phyloP scores from a whole-genome alignment of 2,888 invertebrate species.

The Callosobruchus maculatus region DNA sequence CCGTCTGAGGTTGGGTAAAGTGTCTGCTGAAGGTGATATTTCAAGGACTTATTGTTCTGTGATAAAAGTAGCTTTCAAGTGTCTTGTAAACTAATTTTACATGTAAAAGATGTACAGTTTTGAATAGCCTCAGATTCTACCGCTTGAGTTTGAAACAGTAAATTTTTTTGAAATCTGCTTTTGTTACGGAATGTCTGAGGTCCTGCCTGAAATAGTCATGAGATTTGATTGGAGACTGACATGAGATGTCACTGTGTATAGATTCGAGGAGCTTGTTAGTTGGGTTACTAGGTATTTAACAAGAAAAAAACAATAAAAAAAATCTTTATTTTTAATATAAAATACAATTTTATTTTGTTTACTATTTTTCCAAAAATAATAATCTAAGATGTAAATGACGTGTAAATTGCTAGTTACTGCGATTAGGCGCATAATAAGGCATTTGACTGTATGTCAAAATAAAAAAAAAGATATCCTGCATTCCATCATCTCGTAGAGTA shows the following conservation, averaged over 20 bases:
- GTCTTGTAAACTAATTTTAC: not conserved
- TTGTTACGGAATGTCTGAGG: not conserved
- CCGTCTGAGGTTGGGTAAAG: not conserved
- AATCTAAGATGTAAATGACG: not conserved
- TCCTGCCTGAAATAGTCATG: not conserved
- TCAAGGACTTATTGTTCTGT: not conserved
- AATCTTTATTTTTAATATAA: not conserved
- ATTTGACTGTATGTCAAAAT: not conserved
- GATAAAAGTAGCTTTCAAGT: not conserved
- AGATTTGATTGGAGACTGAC: not conserved
- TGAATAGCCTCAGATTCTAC: not conserved
- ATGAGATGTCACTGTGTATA: not conserved
- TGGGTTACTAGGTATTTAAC: not conserved
- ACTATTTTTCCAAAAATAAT: not conserved
- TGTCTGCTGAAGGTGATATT: not conserved
- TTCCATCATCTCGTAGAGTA: not conserved
- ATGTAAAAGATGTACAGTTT: not conserved
- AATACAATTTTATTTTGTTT: not conserved
- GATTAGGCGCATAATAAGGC: not conserved
- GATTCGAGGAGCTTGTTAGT: not conserved
- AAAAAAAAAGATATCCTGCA: conserved; percentile 1
- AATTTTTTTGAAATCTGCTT: not conserved
- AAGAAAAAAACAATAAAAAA: not conserved
- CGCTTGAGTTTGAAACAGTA: not conserved
- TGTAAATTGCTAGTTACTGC: not conserved